Conservation (phyloP, 1,140 invertebrate genomes). For the Drosophila nigromelanica region DNA sequence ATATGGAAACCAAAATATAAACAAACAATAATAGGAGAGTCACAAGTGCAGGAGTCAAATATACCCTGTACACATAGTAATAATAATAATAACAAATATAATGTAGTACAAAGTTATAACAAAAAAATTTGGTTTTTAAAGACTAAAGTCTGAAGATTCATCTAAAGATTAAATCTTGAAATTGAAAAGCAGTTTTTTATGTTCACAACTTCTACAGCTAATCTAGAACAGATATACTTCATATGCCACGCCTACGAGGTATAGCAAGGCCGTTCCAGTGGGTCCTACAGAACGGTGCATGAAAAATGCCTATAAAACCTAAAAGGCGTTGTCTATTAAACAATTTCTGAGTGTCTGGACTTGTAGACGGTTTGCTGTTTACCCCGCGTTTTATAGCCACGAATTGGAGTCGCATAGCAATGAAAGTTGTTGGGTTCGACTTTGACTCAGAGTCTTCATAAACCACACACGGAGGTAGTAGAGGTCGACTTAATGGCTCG, state of each 20-base stretch:
- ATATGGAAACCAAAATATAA: conserved; percentile 46
- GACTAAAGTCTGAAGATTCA: too few species aligned
- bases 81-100: too few species aligned
- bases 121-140: too few species aligned
- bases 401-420: conserved; percentile 48
- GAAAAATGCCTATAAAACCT: conserved; percentile 56
- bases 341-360: conserved; percentile 51
- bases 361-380: background rate
- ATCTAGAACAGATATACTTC: conserved; percentile 2
- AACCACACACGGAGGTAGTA: conserved; percentile 43
- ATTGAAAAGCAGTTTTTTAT: too few species aligned
- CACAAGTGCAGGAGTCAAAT: background rate
- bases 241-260: background rate
- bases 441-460: conserved; percentile 32
- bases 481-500: conserved; percentile 42
- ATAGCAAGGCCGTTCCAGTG: conserved; percentile 30
- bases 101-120: too few species aligned
- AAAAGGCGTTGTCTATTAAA: conserved; percentile 68
- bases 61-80: conserved; percentile 9
- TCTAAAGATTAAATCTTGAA: too few species aligned
- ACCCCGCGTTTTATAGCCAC: conserved; percentile 34
- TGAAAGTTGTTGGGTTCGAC: conserved; percentile 39
- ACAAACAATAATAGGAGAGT: conserved; percentile 19
- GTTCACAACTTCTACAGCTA: too few species aligned
- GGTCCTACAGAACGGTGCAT: conserved; percentile 35